Evolutionary conservation across 2,888 invertebrate species (phyloP), one percentile per base, ranked within the genome.

Genomic region (Volucella bombylans): DNA sequence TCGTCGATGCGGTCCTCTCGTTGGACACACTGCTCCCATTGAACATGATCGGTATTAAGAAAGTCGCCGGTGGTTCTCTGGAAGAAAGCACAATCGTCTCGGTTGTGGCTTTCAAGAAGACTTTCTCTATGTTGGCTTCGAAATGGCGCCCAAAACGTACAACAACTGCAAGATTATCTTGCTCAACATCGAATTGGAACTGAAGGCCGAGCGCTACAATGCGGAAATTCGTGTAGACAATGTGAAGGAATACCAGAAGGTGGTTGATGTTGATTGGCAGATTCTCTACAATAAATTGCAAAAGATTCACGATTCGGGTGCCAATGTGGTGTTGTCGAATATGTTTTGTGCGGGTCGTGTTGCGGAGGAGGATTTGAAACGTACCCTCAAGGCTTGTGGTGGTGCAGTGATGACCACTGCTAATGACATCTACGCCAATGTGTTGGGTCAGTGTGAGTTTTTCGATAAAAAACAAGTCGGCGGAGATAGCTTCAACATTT

Each of bases 111-210:
- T 99, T 99, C 92, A 99, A 99, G 93, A 99, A 99, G 93, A 99
- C 99, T 0, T 99, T 99, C 93, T 98, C 99, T 99, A 99, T 90
- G 99, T 99, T 87, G 99, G 99, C 10, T 99, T 99, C 91, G 99
- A 99, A 93, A 99, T 99, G 99, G 99, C 99, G 90, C 98, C 98
- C 0, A 99, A 99, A 93, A 94, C 93, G 23, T 99, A 99, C 90
- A 91, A 93, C 12, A 94, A 96, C 86, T 98, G 98, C 88, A 97
- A 96, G 93, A 99, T 99, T 86, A 99, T 99, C 0, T 92, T 99
- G 43, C 93, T 99, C 8, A 99, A 99, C 90, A 97, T 99, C 87
- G 99, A 99, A 92, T 92, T 99, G 86, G 99, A 99, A 92, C 92
- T 99, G 88, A 99, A 99, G 92, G 98, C 99, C 0, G 99, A 99